Evolutionary conservation across 1,140 invertebrate genomes (phyloP).

Genomic region (Leptopilina clavipes): DNA sequence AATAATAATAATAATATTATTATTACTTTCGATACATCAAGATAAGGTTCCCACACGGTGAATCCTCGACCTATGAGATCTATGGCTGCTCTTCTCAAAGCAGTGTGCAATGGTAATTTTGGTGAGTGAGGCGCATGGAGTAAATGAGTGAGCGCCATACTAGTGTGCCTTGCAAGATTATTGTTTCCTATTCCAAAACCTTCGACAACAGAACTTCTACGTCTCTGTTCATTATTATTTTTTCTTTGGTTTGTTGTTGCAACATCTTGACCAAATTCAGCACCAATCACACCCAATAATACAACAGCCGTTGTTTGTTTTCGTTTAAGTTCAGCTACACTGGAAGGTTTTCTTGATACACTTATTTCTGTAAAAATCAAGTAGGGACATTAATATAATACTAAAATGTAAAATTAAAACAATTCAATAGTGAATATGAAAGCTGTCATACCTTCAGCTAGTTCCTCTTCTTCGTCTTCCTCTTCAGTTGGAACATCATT

Average conservation of each 20-base stretch:
- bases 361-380: conserved; percentile 69
- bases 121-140: conserved; percentile 89
- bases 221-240: conserved; percentile 77
- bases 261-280: conserved; percentile 97
- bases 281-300: conserved; percentile 96
- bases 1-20: conserved; percentile 12
- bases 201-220: conserved; percentile 90
- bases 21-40: conserved; percentile 92
- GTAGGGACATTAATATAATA: background rate
- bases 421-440: too few species aligned
- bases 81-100: conserved; percentile 94
- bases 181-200: conserved; percentile 94
- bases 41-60: conserved; percentile 98
- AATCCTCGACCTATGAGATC: conserved; percentile 97
- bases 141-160: conserved; percentile 94
- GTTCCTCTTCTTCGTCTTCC: conserved; percentile 89
- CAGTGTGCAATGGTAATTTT: conserved; percentile 90
- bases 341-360: conserved; percentile 86
- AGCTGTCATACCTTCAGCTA: conserved; percentile 73
- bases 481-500: conserved; percentile 80
- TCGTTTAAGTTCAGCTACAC: conserved; percentile 89
- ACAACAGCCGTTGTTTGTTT: conserved; percentile 99
- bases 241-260: conserved; percentile 79
- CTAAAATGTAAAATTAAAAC: background rate
- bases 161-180: conserved; percentile 92